A percentile compares a stretch with the other conserved stretches of the same genome.
These are phyloP conservation scores for Atopsyche davidsoni DNA, from an alignment of 1,140 invertebrate species.

Conservation along the genomic window DNA sequence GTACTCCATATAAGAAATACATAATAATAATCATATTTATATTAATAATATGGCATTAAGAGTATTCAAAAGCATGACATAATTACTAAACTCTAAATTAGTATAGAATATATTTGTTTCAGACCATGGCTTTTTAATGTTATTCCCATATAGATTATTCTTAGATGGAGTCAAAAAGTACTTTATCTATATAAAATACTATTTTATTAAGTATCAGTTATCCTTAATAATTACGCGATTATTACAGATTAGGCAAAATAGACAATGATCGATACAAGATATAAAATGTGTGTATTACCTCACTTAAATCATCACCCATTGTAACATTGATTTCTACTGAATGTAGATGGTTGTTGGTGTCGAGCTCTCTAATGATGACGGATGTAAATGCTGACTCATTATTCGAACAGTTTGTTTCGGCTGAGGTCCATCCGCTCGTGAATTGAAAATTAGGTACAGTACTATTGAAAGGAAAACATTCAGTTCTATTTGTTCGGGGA, in stretches of 20 bases:
- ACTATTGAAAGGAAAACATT: constrained; percentile 3
- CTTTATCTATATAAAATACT: too few species aligned
- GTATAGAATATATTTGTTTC: too few species aligned
- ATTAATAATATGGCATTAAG: too few species aligned
- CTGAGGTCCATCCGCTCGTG: not conserved
- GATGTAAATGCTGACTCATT: constrained; percentile 12
- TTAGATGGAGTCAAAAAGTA: too few species aligned
- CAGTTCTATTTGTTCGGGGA: not conserved
- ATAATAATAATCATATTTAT: not conserved
- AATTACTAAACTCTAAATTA: too few species aligned
- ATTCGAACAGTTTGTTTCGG: constrained; percentile 7
- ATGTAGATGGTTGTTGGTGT: constrained; percentile 14
- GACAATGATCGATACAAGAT: not conserved
- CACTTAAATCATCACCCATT: not conserved
- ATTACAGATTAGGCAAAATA: too few species aligned
- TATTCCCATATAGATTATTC: too few species aligned
- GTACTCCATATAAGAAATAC: not conserved
- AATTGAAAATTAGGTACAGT: too few species aligned
- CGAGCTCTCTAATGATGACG: constrained; percentile 19
- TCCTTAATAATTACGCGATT: too few species aligned
- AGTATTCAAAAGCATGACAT: too few species aligned
- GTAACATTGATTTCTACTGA: constrained; percentile 13
- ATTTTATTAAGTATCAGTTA: too few species aligned
- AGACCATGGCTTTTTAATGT: too few species aligned
- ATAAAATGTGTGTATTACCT: constrained; percentile 5